Base-by-base conservation (phyloP, 1,140 invertebrate genomes). In the Anoplolepis gracilipes region DNA sequence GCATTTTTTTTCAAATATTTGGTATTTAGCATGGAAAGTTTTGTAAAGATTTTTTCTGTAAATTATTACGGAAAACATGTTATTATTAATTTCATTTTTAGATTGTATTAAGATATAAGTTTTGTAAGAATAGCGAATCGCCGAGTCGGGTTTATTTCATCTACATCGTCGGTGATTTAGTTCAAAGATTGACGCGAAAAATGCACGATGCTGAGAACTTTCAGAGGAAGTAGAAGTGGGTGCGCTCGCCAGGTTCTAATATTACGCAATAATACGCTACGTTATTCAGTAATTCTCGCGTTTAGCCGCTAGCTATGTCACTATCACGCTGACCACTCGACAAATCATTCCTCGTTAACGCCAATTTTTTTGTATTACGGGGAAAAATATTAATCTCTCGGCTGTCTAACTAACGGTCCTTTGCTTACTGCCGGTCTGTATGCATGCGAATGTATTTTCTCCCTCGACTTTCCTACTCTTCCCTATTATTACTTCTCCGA, bases 281-380 rank as follows among this genome's bases (percentile, higher is more conserved):
- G 1, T 49, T 49, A 49, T 19, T 0, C 46, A 49, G 16, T 49
- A 85, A 85, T 69, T 78, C 84, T 64, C 49, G 36, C 16, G n/a
- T 67, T 39, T 64, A 57, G 85, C 88, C 81, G 16, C 36, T 13
- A 59, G 88, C 62, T 57, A 72, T 57, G 36, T 53, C 53, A 72
- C 49, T 39, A 67, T 53, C 65, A 70, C 85, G 76, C 64, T 77
- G 65, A 70, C 59, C 36, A 72, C 61, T 79, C 88, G 88, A 90
- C 88, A 90, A 90, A 90, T 90, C 88, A 90, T 90, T 87, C 81
- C 88, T 90, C 88, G 88, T 90, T 90, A 90, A 87, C 85, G 79
- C 39, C 19, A 57, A 33, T 49, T 49, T 86, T 72, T 86, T 72
- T 59, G 82, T 89, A 73, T 89, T 69, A 65, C 42, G 72, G 42